Base-by-base conservation (phyloP, 1,140 invertebrate species). In the Lordiphosa stackelbergi region DNA sequence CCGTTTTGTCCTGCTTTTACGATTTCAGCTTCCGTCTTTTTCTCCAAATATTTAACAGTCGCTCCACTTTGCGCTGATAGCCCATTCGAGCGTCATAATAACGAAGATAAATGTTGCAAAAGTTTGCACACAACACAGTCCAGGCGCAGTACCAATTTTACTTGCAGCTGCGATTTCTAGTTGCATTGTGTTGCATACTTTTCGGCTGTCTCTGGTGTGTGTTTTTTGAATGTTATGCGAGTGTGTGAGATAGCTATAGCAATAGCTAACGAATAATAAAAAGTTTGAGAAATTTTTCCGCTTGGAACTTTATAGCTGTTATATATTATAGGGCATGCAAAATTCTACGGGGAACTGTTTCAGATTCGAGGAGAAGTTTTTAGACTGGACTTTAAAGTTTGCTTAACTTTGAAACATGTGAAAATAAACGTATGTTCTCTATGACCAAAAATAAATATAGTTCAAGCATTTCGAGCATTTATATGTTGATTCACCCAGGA, bases 41-140 rank as follows among this genome's bases (percentile, higher is more conserved):
- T 63, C 54, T 52, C 53, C 75, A 79, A 79, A 79, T 79, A 81
- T 81, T 81, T 71, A 79, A 78, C 66, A 71, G 74, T 59, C 62
- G 71, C 68, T 83, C 66, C 48, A 66, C 47, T 75, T 69, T 51
- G 45, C 73, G 77, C 72, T 81, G 77, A 81, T 81, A 81, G 77
- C 77, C 72, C 77, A 75, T 81, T 83, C 68, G 77, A 81, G 77
- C 77, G 77, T 83, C 77, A 81, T 81, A 83, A 81, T 81, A 81
- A 81, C 77, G 77, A 81, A 81, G 77, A 81, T 81, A 81, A 81
- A 81, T 81, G 77, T 77, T 66, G 64, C 64, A 75, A 75, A 81
- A 81, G 56, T 81, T 81, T 75, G 59, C 72, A 57, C 9, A 37
- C 64, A 83, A 65, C 56, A 75, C 54, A 69, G 46, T 49, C 61